Percentiles rank a stretch among this genome's conserved stretches.
Evolutionary conservation across 2,113 vertebrate species (phyloP).

Genomic region (Ochotona curzoniae): DNA sequence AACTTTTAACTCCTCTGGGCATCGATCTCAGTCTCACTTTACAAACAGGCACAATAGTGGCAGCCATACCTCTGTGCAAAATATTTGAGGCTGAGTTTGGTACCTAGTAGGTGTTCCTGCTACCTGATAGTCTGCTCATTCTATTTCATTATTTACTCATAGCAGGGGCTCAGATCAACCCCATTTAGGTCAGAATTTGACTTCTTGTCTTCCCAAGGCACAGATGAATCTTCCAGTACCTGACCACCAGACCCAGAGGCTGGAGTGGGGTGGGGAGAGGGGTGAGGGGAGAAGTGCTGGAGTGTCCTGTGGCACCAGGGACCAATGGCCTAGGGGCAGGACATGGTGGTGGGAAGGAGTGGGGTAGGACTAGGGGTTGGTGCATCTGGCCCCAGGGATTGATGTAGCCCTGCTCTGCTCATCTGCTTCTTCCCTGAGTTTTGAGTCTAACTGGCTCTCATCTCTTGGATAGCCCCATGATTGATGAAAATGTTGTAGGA

Average conservation of each 20-base stretch:
- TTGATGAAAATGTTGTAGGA: no score
- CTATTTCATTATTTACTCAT: background rate
- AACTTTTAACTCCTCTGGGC: background rate
- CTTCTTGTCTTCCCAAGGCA: background rate
- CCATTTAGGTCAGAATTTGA: background rate
- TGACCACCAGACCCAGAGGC: background rate
- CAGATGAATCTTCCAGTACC: background rate
- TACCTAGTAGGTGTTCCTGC: background rate
- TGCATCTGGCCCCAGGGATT: no score
- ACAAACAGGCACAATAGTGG: background rate
- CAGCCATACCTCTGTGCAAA: background rate
- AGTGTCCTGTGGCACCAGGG: no score
- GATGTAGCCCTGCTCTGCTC: no score
- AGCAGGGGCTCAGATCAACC: background rate
- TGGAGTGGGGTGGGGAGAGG: no score
- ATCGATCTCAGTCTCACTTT: background rate
- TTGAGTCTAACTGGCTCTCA: no score
- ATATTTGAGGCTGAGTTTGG: background rate
- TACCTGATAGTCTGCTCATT: background rate
- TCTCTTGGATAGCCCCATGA: no score
- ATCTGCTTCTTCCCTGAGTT: no score
- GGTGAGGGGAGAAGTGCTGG: no score
- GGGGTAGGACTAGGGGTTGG: no score
- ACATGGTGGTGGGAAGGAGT: no score
- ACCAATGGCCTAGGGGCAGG: no score